These are phyloP conservation scores for Sceliomorpha sp. DNA, from an alignment of 2,888 invertebrate genomes.

Conservation along the genomic window DNA sequence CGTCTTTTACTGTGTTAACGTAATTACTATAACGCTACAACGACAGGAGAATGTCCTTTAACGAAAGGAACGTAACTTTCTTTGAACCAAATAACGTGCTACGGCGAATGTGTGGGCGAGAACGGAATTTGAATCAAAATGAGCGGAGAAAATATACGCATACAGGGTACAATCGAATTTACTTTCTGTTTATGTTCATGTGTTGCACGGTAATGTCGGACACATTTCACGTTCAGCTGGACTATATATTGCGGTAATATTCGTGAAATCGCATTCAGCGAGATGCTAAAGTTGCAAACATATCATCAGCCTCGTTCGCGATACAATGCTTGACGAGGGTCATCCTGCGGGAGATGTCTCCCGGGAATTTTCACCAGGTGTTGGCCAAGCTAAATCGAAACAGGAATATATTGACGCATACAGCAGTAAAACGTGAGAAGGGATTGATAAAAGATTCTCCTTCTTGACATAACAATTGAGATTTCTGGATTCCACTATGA, in stretches of 20 bases:
- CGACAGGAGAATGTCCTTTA: too few species aligned
- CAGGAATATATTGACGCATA: constrained; percentile 13
- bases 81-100: too few species aligned
- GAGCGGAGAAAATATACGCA: too few species aligned
- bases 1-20: too few species aligned
- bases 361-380: constrained; percentile 24
- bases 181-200: constrained; percentile 3
- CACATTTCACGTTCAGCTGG: neutral
- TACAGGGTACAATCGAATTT: constrained; percentile 15
- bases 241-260: constrained; percentile 7
- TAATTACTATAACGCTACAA: too few species aligned
- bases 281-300: constrained; percentile 19
- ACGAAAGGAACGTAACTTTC: too few species aligned
- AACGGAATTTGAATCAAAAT: too few species aligned
- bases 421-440: constrained; percentile 1
- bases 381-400: constrained; percentile 23
- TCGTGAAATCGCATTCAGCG: constrained; percentile 15
- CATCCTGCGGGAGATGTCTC: constrained; percentile 28
- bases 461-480: constrained; percentile 8
- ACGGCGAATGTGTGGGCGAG: too few species aligned
- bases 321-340: constrained; percentile 29
- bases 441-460: constrained; percentile 5
- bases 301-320: constrained; percentile 21
- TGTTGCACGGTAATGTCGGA: neutral
- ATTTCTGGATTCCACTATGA: neutral